phyloP scores from a whole-genome alignment of 2,113 vertebrate species.

The Corythoichthys haematopterus region DNA sequence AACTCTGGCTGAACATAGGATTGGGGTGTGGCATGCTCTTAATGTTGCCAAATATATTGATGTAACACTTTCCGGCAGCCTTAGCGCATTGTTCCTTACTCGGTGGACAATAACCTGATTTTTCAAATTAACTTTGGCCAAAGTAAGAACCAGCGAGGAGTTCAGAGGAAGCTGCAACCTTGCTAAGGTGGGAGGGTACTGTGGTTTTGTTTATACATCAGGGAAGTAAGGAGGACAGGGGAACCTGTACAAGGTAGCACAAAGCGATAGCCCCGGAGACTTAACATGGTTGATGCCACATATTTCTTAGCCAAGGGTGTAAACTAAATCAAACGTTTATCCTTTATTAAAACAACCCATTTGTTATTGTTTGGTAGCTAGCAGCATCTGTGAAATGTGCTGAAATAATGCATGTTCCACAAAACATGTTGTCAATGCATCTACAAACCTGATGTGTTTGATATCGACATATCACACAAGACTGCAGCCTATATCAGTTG shows the following conservation, averaged over 20 bases:
- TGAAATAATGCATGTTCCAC: not conserved
- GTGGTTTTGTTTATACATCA: conserved; percentile 29
- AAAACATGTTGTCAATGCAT: not conserved
- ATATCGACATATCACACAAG: not conserved
- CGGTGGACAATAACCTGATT: conserved; percentile 60
- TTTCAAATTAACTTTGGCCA: conserved; percentile 56
- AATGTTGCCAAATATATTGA: conserved; percentile 32
- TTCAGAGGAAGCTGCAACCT: conserved; percentile 32
- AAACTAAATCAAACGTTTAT: conserved; percentile 36
- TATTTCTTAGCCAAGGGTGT: conserved; percentile 34
- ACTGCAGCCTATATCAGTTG: not conserved
- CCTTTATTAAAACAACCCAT: not conserved
- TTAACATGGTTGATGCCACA: conserved; percentile 23
- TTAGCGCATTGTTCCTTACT: conserved; percentile 30
- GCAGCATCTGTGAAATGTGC: not conserved
- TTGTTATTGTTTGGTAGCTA: not conserved
- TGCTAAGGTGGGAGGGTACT: conserved; percentile 15
- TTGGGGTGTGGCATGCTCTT: conserved; percentile 29
- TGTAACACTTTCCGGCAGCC: conserved; percentile 10
- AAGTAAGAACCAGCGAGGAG: conserved; percentile 45
- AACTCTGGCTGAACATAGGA: conserved; percentile 56
- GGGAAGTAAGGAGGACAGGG: conserved; percentile 49
- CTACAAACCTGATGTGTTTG: not conserved
- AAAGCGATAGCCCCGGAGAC: conserved; percentile 49
- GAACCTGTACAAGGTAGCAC: conserved; percentile 53